phyloP scores from a whole-genome alignment of 2,797 vertebrate species.

The Hephaestus fuliginosus region DNA sequence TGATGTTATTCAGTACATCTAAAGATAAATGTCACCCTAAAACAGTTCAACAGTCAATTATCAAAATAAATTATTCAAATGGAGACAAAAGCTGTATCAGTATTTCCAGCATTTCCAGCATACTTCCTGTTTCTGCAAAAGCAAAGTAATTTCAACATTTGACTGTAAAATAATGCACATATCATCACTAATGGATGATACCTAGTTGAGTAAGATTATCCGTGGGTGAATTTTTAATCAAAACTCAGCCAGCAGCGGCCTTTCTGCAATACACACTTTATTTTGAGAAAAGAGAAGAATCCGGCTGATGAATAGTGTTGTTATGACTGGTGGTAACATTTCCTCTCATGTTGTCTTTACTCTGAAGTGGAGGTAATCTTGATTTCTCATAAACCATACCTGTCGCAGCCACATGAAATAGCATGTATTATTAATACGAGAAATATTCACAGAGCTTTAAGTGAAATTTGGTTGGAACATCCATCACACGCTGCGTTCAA shows the following conservation, averaged over 20 bases:
- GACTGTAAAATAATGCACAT: conserved; percentile 19
- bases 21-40: neutral
- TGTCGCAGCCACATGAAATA: neutral
- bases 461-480: neutral
- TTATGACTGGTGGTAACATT: neutral
- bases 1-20: neutral
- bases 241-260: conserved; percentile 2
- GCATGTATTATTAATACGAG: neutral
- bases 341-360: neutral
- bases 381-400: neutral
- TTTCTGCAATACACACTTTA: neutral
- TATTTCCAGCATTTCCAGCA: neutral
- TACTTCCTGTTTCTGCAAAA: conserved; percentile 24
- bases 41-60: neutral
- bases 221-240: conserved; percentile 19
- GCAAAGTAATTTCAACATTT: conserved; percentile 35
- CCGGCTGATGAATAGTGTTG: neutral
- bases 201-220: conserved; percentile 40
- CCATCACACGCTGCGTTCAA: neutral
- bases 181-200: conserved; percentile 48
- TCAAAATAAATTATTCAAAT: neutral
- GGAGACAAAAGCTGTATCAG: conserved; percentile 36
- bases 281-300: neutral
- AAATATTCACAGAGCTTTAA: neutral
- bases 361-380: neutral